A percentile compares a stretch with the other conserved stretches of the same genome.
These are phyloP conservation scores for Amazona finschi DNA, from an alignment of 2,797 vertebrate species.

Conservation along the genomic window DNA sequence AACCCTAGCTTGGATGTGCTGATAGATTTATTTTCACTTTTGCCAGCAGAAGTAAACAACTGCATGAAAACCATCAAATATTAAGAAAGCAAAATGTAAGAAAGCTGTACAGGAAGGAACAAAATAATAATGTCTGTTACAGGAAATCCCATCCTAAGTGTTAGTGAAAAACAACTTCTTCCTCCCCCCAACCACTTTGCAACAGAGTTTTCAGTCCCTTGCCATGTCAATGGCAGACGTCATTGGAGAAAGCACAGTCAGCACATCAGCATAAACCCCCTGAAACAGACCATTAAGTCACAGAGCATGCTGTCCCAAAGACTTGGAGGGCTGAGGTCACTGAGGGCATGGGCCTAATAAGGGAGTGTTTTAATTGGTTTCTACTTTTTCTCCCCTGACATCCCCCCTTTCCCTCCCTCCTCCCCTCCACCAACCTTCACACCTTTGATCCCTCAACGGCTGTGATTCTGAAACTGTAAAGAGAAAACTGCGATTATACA, in stretches of 20 bases:
- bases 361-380: constrained; percentile 70
- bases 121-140: background rate
- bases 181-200: background rate
- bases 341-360: constrained; percentile 41
- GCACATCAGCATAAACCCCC: constrained; percentile 18
- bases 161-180: background rate
- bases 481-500: constrained; percentile 71
- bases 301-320: constrained; percentile 61
- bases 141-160: background rate
- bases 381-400: constrained; percentile 25
- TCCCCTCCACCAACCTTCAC: constrained; percentile 31
- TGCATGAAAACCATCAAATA: background rate
- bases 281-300: constrained; percentile 67
- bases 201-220: background rate
- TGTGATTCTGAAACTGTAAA: constrained; percentile 69
- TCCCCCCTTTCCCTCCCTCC: background rate
- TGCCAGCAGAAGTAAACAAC: background rate
- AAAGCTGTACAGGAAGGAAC: background rate
- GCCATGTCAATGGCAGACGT: background rate
- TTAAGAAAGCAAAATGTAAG: background rate
- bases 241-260: background rate
- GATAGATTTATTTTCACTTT: background rate
- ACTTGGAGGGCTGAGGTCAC: constrained; percentile 21
- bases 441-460: constrained; percentile 72
- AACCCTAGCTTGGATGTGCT: background rate